Conservation (phyloP, 1,140 invertebrate species). For the Trachelipus rathkii region DNA sequence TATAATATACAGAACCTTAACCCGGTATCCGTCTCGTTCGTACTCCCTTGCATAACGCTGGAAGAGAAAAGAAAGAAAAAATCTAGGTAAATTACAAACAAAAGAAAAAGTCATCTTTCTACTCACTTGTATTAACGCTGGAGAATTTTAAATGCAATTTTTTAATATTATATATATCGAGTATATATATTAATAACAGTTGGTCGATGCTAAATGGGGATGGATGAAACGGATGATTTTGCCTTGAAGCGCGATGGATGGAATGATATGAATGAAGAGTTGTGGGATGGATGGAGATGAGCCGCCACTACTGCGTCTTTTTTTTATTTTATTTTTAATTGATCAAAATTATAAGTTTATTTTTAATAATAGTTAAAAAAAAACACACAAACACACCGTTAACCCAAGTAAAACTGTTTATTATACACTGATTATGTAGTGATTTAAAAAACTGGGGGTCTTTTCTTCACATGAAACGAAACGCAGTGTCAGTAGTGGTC, state of each 20-base stretch:
- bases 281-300: too few relatives aligned
- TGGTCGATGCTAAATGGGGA: background rate
- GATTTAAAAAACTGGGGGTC: too few relatives aligned
- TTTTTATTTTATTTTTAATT: too few relatives aligned
- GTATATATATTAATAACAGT: background rate
- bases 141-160: background rate
- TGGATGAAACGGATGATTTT: background rate
- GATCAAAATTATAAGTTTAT: too few relatives aligned
- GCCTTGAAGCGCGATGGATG: background rate
- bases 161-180: background rate
- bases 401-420: too few relatives aligned
- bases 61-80: background rate
- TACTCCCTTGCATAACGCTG: conserved; percentile 6
- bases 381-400: too few relatives aligned
- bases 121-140: background rate
- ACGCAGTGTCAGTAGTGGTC: too few relatives aligned
- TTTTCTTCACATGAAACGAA: too few relatives aligned
- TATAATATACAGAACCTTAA: background rate
- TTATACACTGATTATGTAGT: too few relatives aligned
- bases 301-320: too few relatives aligned
- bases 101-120: background rate
- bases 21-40: background rate
- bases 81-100: background rate
- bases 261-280: too few relatives aligned
- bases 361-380: too few relatives aligned